Conservation (phyloP, 2,113 vertebrate species). For the Ictalurus furcatus region DNA sequence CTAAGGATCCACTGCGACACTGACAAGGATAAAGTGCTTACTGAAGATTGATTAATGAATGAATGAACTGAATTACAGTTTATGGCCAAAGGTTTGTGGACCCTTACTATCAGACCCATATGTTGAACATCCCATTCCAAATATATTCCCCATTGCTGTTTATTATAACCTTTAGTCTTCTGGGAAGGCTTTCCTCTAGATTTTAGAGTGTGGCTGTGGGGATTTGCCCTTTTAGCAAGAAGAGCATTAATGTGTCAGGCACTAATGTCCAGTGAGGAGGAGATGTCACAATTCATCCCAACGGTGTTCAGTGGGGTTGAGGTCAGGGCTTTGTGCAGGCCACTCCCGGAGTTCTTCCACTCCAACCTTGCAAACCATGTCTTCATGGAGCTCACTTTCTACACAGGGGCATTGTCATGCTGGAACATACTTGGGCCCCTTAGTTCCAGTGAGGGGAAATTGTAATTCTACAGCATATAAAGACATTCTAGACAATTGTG, state of each 20-base stretch:
- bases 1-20: not conserved
- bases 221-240: not conserved
- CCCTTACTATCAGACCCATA: not conserved
- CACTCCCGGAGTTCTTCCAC: not conserved
- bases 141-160: not conserved
- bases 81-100: not conserved
- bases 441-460: no score
- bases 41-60: not conserved
- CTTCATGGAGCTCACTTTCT: not conserved
- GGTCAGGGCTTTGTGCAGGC: not conserved
- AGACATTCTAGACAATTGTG: no score
- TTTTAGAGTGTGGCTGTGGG: not conserved
- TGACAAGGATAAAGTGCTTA: not conserved
- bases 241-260: no score
- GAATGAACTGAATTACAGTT: not conserved
- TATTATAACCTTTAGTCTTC: not conserved
- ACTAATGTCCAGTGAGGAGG: not conserved
- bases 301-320: not conserved
- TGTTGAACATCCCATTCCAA: not conserved
- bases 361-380: not conserved
- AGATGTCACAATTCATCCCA: not conserved
- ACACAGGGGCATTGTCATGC: no score
- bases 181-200: not conserved
- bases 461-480: no score
- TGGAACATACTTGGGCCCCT: no score